Base-by-base conservation (phyloP, 2,888 invertebrate genomes). In the Noctua comes region DNA sequence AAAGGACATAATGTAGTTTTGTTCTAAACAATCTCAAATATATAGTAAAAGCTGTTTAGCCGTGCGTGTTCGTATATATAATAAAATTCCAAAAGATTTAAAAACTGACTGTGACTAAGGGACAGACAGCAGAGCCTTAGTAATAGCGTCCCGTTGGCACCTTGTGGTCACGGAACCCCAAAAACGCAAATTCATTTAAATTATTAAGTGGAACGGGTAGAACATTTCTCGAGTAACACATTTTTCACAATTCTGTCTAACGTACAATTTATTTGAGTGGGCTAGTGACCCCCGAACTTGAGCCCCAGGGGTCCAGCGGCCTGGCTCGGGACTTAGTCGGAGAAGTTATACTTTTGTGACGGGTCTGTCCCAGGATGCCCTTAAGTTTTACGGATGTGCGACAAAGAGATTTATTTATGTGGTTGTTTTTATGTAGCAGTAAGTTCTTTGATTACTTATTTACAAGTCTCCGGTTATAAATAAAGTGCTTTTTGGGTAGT, bases 241-340 rank as follows among this genome's bases (percentile, higher is more conserved):
- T 86, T 86, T 81, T 82, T 86, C 27, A 48, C 65, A 69, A 82
- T 75, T 86, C 48, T 5, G 36, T 27, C 64, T 69, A 65, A 77
- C 68, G 18, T 13, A 66, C 31, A 73, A 86, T 86, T 86, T 83
- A 73, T 77, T 86, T 69, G 78, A 83, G 69, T 73, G 59, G 69
- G 69, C 54, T 46, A 69, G 65, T 77, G 62, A 73, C 69, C 43
- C 24, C 48, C 11, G 1, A 48, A 65, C 13, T 66, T 40, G 24
- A 24, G n/a, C 16, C 66, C 36, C 18, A 3, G 31, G 43, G 84
- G 36, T n/a, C 21, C 10, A 7, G 18, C 18, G 78, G 51, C 51
- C 24, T 62, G 59, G 24, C 36, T 65, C 24, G 31, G 31, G 62
- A 27, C 48, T 73, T 36, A 74, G 65, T 83, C 77, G 59, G 43